Base-by-base conservation (phyloP, 2,888 invertebrate species). In the Pachymerium ferrugineum region DNA sequence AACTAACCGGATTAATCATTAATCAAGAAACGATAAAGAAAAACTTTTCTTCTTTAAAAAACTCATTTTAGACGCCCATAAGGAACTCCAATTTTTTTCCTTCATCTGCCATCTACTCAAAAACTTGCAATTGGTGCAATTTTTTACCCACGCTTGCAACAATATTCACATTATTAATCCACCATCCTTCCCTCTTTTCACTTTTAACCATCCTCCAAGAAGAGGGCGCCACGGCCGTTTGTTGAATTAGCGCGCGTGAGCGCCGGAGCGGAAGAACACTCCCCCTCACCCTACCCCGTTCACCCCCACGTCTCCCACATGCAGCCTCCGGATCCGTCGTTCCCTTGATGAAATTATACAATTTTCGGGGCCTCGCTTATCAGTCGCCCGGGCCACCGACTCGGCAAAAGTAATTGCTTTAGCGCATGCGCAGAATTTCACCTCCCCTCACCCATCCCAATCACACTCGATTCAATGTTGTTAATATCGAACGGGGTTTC, bases 321-420 rank as follows among this genome's bases (percentile, higher is more conserved):
- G 14, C 35, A 8, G 14, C 35, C n/a, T 12, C 33, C 12, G 33
- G 33, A 33, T 33, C 33, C 33, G 33, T n/a, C 22, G 54, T 54
- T 12, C 54, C 4, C 68, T 25, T 28, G 68, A 68, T 68, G 68
- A 68, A 68, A 68, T 68, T 68, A 68, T 68, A 68, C 68, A 68
- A 68, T 68, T 68, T 68, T 28, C 33, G 68, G 68, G 28, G 68
- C 68, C 29, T 19, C 28, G 68, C 33, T 25, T 68, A 28, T 68
- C 29, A 68, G 68, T 19, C 33, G 14, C 28, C 8, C 68, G 28
- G 28, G 25, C 68, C 68, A 68, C 25, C 25, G 68, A 28, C 25
- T 19, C 68, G 28, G 25, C 8, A 28, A 28, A 68, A 28, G 68
- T 68, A 68, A 68, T 68, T 68, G 68, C 68, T 68, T 68, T 68